phyloP scores from a whole-genome alignment of 2,888 invertebrate genomes.

The Xylophagus ater region DNA sequence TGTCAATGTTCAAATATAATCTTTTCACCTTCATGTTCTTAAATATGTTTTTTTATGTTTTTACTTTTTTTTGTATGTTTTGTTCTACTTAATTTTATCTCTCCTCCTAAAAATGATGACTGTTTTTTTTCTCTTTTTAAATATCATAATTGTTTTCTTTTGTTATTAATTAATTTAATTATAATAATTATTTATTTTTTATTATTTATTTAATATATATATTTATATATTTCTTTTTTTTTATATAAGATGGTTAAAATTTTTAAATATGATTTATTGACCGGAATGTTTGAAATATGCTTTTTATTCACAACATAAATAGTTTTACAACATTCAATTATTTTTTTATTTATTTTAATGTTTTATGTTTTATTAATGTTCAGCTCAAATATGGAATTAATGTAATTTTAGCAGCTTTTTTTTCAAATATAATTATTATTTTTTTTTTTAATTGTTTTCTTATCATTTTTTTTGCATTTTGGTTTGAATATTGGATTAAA shows the following conservation, averaged over 20 bases:
- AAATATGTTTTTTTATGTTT: not conserved
- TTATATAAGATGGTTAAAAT: not conserved
- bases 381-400: no score
- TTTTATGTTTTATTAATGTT: not conserved
- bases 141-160: no score
- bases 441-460: conserved; percentile 10
- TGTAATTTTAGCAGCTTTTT: no score
- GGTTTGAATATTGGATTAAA: conserved; percentile 2
- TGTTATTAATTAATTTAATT: conserved; percentile 10
- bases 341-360: conserved; percentile 1
- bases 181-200: conserved; percentile 3
- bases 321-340: conserved; percentile 8
- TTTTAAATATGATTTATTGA: conserved; percentile 13
- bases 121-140: no score
- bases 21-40: not conserved
- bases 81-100: no score
- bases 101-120: no score
- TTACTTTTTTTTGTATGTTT: not conserved
- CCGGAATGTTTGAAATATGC: conserved; percentile 11
- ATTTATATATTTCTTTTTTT: conserved; percentile 8
- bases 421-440: conserved; percentile 8
- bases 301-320: conserved; percentile 15
- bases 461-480: no score
- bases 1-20: not conserved
- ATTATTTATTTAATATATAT: conserved; percentile 23